Evolutionary conservation across 2,797 vertebrate species (phyloP).

Genomic region (Sebastolobus alascanus): DNA sequence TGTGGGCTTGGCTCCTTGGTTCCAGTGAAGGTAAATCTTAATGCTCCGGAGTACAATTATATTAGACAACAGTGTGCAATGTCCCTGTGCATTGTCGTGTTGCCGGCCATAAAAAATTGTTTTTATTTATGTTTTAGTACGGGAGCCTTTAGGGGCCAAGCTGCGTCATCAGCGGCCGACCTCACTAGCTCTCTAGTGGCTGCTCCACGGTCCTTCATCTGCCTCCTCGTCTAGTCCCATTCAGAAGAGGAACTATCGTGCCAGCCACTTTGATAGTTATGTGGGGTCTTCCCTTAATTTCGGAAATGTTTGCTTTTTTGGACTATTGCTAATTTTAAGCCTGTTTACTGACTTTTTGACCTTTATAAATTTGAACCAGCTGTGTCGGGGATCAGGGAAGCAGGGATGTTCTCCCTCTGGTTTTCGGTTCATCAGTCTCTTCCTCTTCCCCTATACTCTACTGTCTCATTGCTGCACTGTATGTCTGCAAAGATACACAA

Average conservation of each 20-base stretch:
- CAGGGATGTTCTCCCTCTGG: neutral
- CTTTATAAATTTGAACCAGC: neutral
- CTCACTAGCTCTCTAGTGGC: too few relatives aligned
- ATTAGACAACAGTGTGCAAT: neutral
- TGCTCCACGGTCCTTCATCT: neutral
- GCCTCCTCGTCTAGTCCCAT: neutral
- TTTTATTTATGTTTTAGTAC: neutral
- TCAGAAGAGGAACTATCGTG: neutral
- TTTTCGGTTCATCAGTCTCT: neutral
- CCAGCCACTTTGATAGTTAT: neutral
- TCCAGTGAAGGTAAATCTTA: neutral
- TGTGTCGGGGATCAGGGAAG: neutral
- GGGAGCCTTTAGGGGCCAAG: neutral
- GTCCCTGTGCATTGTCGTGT: neutral
- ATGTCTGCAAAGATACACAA: neutral
- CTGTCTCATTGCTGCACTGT: neutral
- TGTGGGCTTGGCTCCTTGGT: neutral
- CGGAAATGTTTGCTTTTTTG: too few relatives aligned
- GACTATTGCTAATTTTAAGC: neutral
- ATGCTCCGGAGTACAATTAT: neutral
- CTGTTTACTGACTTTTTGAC: neutral
- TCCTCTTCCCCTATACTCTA: neutral
- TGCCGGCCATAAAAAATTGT: neutral
- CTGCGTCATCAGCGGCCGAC: neutral
- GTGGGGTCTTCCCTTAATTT: neutral